A percentile compares a stretch with the other conserved stretches of the same genome.
phyloP scores from a whole-genome alignment of 2,797 vertebrate species.

The Euthynnus affinis region DNA sequence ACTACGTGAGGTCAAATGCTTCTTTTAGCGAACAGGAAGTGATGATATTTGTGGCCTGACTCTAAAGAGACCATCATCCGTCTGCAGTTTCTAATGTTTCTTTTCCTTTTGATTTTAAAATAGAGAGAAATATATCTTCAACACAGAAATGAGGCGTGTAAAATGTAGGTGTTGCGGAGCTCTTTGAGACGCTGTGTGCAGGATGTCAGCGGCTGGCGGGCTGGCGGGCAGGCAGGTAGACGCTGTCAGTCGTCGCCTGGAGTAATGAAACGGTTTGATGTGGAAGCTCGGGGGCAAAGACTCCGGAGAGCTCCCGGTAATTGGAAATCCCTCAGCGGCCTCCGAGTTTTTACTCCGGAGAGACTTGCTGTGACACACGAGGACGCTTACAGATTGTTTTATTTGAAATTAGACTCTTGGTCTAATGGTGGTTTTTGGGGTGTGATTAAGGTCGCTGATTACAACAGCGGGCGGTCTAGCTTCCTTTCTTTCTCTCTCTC shows the following conservation, averaged over 20 bases:
- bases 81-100: no score
- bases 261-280: conserved; percentile 55
- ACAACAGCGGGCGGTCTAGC: conserved; percentile 44
- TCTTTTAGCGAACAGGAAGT: no score
- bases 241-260: conserved; percentile 59
- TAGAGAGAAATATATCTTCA: not conserved
- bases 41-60: no score
- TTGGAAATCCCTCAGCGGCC: conserved; percentile 54
- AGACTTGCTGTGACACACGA: conserved; percentile 14
- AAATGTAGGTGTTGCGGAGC: not conserved
- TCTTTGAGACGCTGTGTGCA: conserved; percentile 8
- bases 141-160: not conserved
- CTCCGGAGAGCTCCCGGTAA: conserved; percentile 57
- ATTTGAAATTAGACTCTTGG: not conserved
- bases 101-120: not conserved
- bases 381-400: not conserved
- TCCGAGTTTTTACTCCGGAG: conserved; percentile 22
- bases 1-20: no score
- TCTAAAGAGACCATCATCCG: no score
- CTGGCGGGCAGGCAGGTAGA: no score
- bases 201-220: conserved; percentile 20
- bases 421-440: no score
- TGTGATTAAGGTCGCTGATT: conserved; percentile 64
- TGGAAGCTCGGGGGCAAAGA: conserved; percentile 48
- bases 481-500: no score